These are phyloP conservation scores for Acanthosepion lycidas DNA, from an alignment of 2,888 invertebrate species.

Conservation along the genomic window DNA sequence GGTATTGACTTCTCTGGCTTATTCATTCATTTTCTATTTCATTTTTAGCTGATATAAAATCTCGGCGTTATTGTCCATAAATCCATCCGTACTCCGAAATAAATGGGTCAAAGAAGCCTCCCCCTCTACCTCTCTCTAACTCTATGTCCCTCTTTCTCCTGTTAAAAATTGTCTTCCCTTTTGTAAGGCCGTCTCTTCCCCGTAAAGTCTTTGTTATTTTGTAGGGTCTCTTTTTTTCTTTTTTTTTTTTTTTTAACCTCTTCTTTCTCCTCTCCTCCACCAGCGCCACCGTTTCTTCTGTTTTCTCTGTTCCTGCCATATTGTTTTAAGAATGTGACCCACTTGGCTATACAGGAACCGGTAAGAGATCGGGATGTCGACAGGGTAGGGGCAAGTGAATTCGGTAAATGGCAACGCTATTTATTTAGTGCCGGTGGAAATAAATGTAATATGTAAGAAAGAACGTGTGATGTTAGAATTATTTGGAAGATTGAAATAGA, in stretches of 20 bases:
- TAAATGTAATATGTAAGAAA: not conserved
- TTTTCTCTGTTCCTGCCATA: not conserved
- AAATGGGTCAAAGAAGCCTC: not conserved
- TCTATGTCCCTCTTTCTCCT: too few species aligned
- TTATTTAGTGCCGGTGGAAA: not conserved
- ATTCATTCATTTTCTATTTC: too few species aligned
- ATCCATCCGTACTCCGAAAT: too few species aligned
- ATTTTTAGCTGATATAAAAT: too few species aligned
- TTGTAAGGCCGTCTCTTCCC: not conserved
- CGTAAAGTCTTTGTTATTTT: not conserved
- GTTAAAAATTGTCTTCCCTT: too few species aligned
- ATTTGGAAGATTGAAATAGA: too few species aligned
- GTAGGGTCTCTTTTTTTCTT: not conserved
- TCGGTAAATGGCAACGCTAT: not conserved
- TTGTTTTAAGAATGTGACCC: constrained; percentile 33
- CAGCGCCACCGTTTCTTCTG: constrained; percentile 1
- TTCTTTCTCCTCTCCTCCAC: not conserved
- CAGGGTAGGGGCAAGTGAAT: not conserved
- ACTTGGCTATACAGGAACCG: constrained; percentile 11
- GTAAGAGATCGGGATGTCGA: not conserved
- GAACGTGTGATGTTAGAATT: too few species aligned
- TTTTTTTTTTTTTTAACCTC: not conserved
- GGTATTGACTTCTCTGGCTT: too few species aligned
- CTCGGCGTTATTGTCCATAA: too few species aligned
- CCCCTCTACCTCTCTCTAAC: not conserved